These are phyloP conservation scores for Chaitophorus viminalis DNA, from an alignment of 2,888 invertebrate species.

Conservation along the genomic window DNA sequence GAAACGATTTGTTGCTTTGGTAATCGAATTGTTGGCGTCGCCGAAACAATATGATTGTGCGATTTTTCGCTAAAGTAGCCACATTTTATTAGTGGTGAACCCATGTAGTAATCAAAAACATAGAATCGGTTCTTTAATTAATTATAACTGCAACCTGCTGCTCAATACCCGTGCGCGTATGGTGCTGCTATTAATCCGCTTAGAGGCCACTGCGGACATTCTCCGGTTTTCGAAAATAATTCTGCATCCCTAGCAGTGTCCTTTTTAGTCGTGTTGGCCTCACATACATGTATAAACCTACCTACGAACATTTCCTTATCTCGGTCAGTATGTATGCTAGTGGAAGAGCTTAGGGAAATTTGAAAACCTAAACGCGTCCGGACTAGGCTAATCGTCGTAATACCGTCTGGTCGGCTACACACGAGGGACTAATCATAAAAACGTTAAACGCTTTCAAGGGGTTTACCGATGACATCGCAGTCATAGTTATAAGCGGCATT, in stretches of 20 bases:
- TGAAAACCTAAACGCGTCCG: conserved; percentile 43
- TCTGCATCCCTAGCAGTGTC: neutral
- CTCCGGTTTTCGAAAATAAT: conserved; percentile 45
- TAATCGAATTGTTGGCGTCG: neutral
- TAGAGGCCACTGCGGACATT: neutral
- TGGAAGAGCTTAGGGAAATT: conserved; percentile 27
- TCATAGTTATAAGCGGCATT: neutral
- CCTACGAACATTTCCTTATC: conserved; percentile 23
- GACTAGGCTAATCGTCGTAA: conserved; percentile 45
- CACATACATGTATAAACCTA: neutral
- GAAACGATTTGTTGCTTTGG: conserved; percentile 38
- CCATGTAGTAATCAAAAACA: neutral
- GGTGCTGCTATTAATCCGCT: conserved; percentile 20
- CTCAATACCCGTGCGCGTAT: neutral
- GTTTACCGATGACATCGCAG: neutral
- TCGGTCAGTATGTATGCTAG: neutral
- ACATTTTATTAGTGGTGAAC: neutral
- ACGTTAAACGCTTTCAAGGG: conserved; percentile 47
- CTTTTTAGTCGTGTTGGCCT: neutral
- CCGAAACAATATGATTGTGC: neutral
- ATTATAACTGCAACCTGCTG: conserved; percentile 2
- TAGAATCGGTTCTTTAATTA: conserved; percentile 47
- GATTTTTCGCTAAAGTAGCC: neutral
- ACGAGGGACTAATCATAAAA: conserved; percentile 46
- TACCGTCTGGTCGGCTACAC: conserved; percentile 6